phyloP scores from a whole-genome alignment of 2,888 invertebrate species.

The Antitype chi region DNA sequence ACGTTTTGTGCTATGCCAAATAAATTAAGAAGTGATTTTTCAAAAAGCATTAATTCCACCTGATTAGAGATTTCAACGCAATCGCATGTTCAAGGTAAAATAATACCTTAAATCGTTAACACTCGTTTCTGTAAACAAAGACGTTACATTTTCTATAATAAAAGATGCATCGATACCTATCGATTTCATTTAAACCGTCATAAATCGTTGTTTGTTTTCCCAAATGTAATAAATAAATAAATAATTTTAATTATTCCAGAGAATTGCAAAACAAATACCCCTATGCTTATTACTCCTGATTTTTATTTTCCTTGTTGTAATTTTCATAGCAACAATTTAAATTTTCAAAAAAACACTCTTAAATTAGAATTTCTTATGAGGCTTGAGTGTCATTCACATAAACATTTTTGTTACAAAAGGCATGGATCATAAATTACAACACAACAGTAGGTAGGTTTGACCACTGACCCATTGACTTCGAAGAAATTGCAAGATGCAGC shows the following conservation, averaged over 20 bases:
- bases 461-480: constrained; percentile 54
- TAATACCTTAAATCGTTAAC: background rate
- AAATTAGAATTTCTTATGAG: background rate
- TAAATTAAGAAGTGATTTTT: background rate
- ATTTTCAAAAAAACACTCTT: background rate
- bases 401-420: background rate
- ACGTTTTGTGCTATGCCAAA: background rate
- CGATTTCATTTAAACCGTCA: no score
- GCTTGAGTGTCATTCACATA: background rate
- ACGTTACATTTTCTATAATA: background rate
- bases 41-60: no score
- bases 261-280: no score
- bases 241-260: no score
- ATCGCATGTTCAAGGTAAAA: background rate
- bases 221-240: no score
- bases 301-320: no score
- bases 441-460: background rate
- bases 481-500: constrained; percentile 67
- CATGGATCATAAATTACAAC: background rate
- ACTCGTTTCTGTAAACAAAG: no score
- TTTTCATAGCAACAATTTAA: background rate
- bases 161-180: background rate
- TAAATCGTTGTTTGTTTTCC: no score
- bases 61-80: background rate
- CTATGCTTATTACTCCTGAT: no score